These are phyloP conservation scores for Sapajus apella DNA, from an alignment of 2,113 vertebrate genomes.

Conservation along the genomic window DNA sequence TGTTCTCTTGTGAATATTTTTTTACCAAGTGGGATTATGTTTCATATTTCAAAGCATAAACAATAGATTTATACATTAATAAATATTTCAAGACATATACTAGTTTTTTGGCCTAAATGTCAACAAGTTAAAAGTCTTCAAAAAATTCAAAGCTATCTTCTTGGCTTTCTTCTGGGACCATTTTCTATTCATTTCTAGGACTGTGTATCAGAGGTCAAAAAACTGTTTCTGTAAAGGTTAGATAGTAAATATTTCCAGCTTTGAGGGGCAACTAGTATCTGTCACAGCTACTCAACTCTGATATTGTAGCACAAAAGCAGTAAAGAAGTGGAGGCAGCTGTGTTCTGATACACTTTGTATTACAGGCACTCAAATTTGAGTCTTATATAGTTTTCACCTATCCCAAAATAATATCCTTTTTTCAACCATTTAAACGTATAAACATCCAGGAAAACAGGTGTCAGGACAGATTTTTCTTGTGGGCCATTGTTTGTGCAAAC, in stretches of 20 bases:
- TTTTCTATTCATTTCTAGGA: background rate
- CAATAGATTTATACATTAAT: no score
- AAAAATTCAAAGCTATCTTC: background rate
- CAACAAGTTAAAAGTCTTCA: background rate
- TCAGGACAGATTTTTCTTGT: accelerated
- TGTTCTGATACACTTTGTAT: accelerated
- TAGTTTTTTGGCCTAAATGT: background rate
- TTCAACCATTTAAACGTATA: background rate
- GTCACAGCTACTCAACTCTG: accelerated
- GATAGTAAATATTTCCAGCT: background rate
- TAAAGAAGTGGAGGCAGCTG: accelerated
- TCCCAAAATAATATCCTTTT: background rate
- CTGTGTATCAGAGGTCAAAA: background rate
- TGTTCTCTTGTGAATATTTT: background rate
- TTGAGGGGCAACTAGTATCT: accelerated
- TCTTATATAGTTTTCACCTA: accelerated
- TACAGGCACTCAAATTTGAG: accelerated
- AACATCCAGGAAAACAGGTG: background rate
- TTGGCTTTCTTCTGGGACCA: background rate
- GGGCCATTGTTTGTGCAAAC: accelerated
- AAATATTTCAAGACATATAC: background rate
- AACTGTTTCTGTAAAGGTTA: accelerated
- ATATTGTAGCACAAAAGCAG: accelerated
- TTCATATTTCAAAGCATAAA: background rate
- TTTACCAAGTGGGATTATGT: background rate